Percentiles rank a stretch among this genome's conserved stretches.
These are phyloP conservation scores for Agrochola circellaris DNA, from an alignment of 2,888 invertebrate species.

Conservation along the genomic window DNA sequence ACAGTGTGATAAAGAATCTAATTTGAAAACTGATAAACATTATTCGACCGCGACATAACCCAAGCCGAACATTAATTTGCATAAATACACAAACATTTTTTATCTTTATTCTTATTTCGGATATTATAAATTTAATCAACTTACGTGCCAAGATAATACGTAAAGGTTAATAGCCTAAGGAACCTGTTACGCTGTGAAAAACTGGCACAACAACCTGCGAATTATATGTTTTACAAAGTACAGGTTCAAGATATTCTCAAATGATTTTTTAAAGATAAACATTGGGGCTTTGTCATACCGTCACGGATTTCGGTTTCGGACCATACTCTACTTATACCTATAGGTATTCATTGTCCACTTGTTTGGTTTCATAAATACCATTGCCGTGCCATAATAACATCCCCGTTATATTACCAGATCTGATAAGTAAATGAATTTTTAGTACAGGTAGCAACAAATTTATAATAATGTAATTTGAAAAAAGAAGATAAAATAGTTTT, in stretches of 20 bases:
- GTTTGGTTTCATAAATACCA: neutral
- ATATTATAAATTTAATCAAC: constrained; percentile 17
- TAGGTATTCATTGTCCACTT: neutral
- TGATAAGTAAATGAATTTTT: neutral
- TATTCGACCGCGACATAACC: too few relatives aligned
- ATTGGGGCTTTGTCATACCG: neutral
- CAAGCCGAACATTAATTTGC: neutral
- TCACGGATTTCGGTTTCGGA: neutral
- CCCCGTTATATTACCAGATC: neutral
- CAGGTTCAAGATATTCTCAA: constrained; percentile 13
- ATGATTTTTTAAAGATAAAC: constrained; percentile 13
- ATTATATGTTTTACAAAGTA: constrained; percentile 28
- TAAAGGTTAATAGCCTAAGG: constrained; percentile 35
- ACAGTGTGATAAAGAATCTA: too few relatives aligned
- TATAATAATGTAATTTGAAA: neutral
- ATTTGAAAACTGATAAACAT: too few relatives aligned
- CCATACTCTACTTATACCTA: neutral
- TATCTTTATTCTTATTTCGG: constrained; percentile 17
- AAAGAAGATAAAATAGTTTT: too few relatives aligned
- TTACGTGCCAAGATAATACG: constrained; percentile 33
- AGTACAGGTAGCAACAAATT: neutral
- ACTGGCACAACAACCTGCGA: constrained; percentile 13
- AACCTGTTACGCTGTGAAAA: constrained; percentile 25
- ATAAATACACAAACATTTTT: constrained; percentile 7
- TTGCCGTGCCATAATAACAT: neutral